Evolutionary conservation across 2,113 vertebrate species (phyloP).

Genomic region (Entomyzon cyanotis): DNA sequence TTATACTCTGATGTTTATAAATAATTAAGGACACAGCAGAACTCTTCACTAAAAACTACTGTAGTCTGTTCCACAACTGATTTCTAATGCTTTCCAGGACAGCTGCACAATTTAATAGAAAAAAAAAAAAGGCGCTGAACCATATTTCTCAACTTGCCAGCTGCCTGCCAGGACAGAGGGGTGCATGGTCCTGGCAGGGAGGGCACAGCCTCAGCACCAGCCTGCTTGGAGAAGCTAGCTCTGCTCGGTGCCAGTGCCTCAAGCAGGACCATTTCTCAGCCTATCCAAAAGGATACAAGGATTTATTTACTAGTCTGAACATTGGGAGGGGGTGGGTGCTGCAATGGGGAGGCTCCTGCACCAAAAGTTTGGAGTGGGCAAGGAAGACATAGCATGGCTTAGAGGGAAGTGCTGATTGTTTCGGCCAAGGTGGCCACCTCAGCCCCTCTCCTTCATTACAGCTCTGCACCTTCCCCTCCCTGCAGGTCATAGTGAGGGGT

Average conservation of each 20-base stretch:
- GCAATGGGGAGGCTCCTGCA: background rate
- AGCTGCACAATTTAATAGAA: background rate
- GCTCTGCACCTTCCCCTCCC: background rate
- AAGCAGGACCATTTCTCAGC: background rate
- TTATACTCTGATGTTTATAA: background rate
- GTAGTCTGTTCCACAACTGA: background rate
- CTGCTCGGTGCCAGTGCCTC: background rate
- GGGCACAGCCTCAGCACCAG: background rate
- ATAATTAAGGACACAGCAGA: background rate
- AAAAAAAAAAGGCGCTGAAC: background rate
- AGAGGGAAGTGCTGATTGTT: background rate
- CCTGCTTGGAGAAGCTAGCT: background rate
- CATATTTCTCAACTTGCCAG: background rate
- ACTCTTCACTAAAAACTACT: background rate
- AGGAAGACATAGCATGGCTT: background rate
- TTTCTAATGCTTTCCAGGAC: background rate
- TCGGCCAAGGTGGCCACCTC: background rate
- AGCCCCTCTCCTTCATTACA: fast-evolving
- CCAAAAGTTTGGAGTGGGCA: background rate
- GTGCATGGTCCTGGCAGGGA: fast-evolving
- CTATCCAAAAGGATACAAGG: background rate
- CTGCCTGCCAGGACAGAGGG: background rate
- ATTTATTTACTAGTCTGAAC: background rate
- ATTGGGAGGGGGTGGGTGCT: background rate
- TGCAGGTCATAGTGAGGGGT: fast-evolving